Percentiles rank a stretch among this genome's conserved stretches.
These are phyloP conservation scores for Halesus radiatus DNA, from an alignment of 1,140 invertebrate genomes.

Conservation along the genomic window DNA sequence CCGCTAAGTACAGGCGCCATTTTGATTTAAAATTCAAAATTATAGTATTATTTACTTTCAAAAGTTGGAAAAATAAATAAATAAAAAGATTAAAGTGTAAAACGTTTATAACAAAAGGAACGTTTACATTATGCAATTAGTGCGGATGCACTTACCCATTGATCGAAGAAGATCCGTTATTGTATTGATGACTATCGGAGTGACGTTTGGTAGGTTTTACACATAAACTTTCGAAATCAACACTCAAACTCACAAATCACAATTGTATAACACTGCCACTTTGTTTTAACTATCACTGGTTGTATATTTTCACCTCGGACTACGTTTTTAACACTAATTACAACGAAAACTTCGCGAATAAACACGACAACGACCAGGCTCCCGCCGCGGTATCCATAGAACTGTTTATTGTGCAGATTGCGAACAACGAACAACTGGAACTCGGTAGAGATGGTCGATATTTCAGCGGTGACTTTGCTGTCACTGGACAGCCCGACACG, in stretches of 20 bases:
- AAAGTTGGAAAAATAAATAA: not conserved
- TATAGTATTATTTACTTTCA: constrained; percentile 6
- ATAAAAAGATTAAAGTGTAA: not conserved
- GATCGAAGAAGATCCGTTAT: constrained; percentile 19
- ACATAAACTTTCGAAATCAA: constrained; percentile 5
- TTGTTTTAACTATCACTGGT: constrained; percentile 1
- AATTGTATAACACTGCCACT: constrained; percentile 31
- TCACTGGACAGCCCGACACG: no score
- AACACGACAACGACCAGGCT: constrained; percentile 12
- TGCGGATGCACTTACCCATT: not conserved
- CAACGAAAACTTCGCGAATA: constrained; percentile 21
- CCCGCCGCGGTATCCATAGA: constrained; percentile 36
- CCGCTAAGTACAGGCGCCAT: constrained; percentile 38
- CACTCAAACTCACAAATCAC: constrained; percentile 4
- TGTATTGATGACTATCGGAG: not conserved
- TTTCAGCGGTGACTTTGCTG: no score
- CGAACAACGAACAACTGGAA: no score
- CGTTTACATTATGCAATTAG: not conserved
- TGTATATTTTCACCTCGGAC: constrained; percentile 5
- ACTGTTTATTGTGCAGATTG: constrained; percentile 26
- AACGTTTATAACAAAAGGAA: not conserved
- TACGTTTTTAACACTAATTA: constrained; percentile 29
- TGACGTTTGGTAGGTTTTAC: constrained; percentile 30
- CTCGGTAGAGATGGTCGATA: no score
- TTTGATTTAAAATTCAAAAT: constrained; percentile 40